phyloP scores from a whole-genome alignment of 2,113 vertebrate species.

The Cygnus buccinator region DNA sequence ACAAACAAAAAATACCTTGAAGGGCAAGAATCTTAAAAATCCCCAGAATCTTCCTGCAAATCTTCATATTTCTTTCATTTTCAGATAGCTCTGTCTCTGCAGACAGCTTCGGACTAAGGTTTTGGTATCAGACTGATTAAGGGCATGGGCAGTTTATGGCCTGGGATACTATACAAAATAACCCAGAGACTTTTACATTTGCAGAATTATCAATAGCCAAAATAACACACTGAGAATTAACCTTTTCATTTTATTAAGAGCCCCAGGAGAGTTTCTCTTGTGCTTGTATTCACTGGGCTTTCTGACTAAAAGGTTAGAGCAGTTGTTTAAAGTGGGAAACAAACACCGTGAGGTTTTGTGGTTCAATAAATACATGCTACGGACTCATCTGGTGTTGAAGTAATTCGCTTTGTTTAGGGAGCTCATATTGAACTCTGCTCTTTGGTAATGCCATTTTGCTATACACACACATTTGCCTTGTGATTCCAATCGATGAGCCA shows the following conservation, averaged over 20 bases:
- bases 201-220: not conserved
- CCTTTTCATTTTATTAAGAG: not conserved
- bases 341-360: not conserved
- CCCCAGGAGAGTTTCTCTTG: not conserved
- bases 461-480: not conserved
- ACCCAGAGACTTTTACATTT: not conserved
- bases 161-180: not conserved
- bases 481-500: not conserved
- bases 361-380: not conserved
- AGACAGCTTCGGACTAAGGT: not conserved
- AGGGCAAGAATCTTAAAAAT: not conserved
- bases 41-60: not conserved
- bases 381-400: not conserved
- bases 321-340: slow-evolving; percentile 2
- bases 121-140: not conserved
- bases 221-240: not conserved
- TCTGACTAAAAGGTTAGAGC: slow-evolving; percentile 19
- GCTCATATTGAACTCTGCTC: rapidly evolving
- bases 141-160: not conserved
- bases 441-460: not conserved
- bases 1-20: not conserved
- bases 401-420: not conserved
- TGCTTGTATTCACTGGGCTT: not conserved
- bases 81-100: not conserved
- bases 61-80: not conserved